Conservation (phyloP, 2,888 invertebrate genomes). For the Cheilosia vernalis region DNA sequence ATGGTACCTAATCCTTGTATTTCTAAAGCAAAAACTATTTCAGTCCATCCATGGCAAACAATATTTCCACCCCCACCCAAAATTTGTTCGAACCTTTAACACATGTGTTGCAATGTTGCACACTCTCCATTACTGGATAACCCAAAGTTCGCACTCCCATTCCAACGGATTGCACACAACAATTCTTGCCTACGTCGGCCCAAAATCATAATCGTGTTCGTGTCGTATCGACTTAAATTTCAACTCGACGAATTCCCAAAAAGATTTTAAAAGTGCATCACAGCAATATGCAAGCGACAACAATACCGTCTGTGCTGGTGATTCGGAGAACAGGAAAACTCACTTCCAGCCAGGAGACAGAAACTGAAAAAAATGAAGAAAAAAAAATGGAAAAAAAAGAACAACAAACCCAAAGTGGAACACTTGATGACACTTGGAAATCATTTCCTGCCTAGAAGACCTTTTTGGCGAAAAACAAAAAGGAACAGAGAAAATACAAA, state of each 20-base stretch:
- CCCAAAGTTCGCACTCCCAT: conserved; percentile 47
- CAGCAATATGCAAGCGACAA: conserved; percentile 46
- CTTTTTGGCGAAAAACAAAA: conserved; percentile 25
- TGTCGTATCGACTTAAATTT: conserved; percentile 52
- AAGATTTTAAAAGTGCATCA: conserved; percentile 35
- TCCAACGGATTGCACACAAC: neutral
- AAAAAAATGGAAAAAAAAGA: conserved; percentile 12
- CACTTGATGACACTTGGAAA: conserved; percentile 72
- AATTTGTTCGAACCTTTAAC: too few species aligned
- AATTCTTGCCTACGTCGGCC: conserved; percentile 55
- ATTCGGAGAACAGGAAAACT: conserved; percentile 62
- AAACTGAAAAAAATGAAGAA: neutral
- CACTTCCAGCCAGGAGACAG: conserved; percentile 52
- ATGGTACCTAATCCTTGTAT: too few species aligned
- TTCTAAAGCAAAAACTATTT: too few species aligned
- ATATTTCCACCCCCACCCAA: too few species aligned
- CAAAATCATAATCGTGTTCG: conserved; percentile 42
- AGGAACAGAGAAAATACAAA: conserved; percentile 7
- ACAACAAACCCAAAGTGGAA: conserved; percentile 55
- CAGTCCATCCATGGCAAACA: too few species aligned
- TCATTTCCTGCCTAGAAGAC: conserved; percentile 70
- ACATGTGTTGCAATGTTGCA: neutral
- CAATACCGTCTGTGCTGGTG: conserved; percentile 52
- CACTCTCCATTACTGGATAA: neutral
- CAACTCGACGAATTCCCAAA: conserved; percentile 32